Evolutionary conservation across 2,888 invertebrate genomes (phyloP).

Genomic region (Punctoribates punctum): DNA sequence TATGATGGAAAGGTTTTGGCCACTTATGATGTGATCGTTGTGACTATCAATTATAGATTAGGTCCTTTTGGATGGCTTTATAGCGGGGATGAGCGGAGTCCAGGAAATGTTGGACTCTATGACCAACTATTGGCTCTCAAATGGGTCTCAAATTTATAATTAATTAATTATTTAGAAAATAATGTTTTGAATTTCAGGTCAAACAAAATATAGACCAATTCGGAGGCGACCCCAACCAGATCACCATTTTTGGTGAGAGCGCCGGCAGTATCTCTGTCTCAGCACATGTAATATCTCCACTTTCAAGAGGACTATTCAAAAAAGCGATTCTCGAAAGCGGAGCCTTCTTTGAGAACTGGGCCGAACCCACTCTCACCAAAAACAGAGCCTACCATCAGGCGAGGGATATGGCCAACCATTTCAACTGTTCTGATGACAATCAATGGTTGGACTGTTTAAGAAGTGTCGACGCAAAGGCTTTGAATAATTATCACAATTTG

Average conservation of each 20-base stretch:
- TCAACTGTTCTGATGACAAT: slow-evolving; percentile 14
- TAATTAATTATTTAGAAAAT: no score
- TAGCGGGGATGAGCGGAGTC: neutral
- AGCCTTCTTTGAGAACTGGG: neutral
- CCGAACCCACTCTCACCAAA: neutral
- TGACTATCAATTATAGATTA: neutral
- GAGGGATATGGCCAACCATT: neutral
- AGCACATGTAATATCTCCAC: neutral
- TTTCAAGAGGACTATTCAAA: neutral
- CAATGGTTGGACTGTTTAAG: slow-evolving; percentile 5
- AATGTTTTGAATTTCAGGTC: no score
- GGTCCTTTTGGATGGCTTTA: neutral
- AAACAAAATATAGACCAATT: neutral
- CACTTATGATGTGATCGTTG: neutral
- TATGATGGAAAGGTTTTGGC: neutral
- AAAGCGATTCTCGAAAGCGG: neutral
- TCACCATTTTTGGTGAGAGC: neutral
- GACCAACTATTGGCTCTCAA: neutral
- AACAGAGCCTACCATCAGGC: neutral
- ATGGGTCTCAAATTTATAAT: neutral
- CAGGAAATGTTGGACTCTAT: neutral
- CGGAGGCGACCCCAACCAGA: neutral
- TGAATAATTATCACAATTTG: neutral
- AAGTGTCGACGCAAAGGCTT: neutral
- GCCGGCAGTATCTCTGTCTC: neutral